Base-by-base conservation (phyloP, 2,113 vertebrate genomes). In the Pachypanchax playfairii region DNA sequence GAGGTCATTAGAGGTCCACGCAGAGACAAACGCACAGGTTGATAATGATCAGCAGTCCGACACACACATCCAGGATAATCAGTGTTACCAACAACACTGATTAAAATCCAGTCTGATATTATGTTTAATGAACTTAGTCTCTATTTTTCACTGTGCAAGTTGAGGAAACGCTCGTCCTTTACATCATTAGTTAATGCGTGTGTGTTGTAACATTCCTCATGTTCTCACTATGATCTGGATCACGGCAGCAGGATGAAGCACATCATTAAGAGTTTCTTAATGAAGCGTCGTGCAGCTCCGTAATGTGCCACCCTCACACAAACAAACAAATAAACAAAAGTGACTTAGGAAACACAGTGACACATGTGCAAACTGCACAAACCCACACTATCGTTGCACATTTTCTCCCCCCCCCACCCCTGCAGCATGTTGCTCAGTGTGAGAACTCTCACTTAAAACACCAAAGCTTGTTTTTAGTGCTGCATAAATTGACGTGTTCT, bases 381-480 rank as follows among this genome's bases (percentile, higher is more conserved):
- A n/a, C 38, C 11, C 33, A 35, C 33, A 12, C 33, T 47, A 59
- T 48, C 69, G 38, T 18, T 14, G 11, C 29, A 31, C 29, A 31
- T 10, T 9, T 10, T 9, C 29, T 9, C 29, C 15, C 36, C 1
- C 36, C 13, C 36, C 13, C 38, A n/a, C 38, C 52, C 1, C 41
- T 15, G 18, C 64, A 10, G 63, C 20, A 36, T 50, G 52, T 28
- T 52, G 55, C 65, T 76, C 62, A 49, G 56, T 58, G 50, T 78
- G 66, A 73, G 59, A 80, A 69, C 67, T 75, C 73, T 49, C 66
- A 70, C 57, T 59, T 79, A 63, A 70, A 75, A 65, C 65, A 60
- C 35, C 5, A 12, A 36, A 56, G 53, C 63, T 70, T 69, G 66
- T 73, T 80, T 79, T 48, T 42, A 39, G 35, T 73, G 65, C 69